These are phyloP conservation scores for Tridacna crocea DNA, from an alignment of 2,888 invertebrate species.

Conservation along the genomic window DNA sequence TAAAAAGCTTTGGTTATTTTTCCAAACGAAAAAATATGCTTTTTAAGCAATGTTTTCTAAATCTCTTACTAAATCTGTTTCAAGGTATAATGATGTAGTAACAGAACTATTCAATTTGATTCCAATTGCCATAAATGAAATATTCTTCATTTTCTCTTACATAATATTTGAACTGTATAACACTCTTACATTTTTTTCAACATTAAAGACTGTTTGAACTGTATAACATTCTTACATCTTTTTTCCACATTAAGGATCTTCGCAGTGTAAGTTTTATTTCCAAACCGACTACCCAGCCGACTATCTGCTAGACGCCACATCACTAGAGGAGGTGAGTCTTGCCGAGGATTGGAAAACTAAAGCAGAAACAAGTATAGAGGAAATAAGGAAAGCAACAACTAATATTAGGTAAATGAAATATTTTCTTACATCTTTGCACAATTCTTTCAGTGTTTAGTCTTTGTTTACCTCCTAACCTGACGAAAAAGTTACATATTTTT, in stretches of 20 bases:
- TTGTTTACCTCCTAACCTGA: not conserved
- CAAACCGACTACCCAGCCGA: constrained; percentile 18
- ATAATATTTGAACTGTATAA: not conserved
- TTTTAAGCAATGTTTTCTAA: no score
- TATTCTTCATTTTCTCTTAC: not conserved
- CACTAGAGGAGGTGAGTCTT: constrained; percentile 2
- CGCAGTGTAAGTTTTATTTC: constrained; percentile 20
- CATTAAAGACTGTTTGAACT: constrained; percentile 5
- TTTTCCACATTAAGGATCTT: not conserved
- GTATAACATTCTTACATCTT: not conserved
- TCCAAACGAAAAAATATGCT: no score
- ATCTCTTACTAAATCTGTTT: no score
- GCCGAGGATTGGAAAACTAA: constrained; percentile 9
- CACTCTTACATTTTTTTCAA: not conserved
- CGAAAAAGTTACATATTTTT: no score
- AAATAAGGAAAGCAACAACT: constrained; percentile 23
- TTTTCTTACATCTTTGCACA: not conserved
- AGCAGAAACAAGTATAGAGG: constrained; percentile 21
- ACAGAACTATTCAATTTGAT: no score
- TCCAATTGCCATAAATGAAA: not conserved
- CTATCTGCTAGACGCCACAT: constrained; percentile 22
- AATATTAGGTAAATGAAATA: constrained; percentile 14
- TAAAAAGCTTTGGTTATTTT: no score
- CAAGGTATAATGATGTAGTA: no score
- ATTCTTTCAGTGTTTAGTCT: no score